Evolutionary conservation across 92 coral and sea anemone species (phyloP).

Genomic region (Zoanthus sociatus): DNA sequence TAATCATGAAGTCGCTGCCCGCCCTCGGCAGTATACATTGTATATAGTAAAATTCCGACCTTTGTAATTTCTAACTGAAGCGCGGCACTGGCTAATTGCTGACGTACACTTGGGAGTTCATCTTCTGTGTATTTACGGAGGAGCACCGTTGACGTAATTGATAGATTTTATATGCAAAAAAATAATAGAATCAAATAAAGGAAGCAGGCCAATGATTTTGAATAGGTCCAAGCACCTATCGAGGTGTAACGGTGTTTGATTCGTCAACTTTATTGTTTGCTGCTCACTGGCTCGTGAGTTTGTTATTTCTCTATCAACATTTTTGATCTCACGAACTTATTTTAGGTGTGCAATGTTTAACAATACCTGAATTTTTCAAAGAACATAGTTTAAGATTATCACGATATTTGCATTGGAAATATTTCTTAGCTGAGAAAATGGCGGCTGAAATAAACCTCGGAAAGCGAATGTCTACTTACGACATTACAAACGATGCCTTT

Average conservation of each 20-base stretch:
- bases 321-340: slow-evolving; percentile 15
- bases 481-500: not conserved
- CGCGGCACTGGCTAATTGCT: no score
- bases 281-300: slow-evolving; percentile 32
- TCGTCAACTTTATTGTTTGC: slow-evolving; percentile 1
- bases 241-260: slow-evolving; percentile 3
- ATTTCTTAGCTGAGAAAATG: slow-evolving; percentile 6
- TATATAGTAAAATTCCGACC: no score
- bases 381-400: not conserved
- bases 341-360: not conserved
- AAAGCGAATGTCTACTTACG: not conserved
- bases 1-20: no score
- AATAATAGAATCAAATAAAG: not conserved
- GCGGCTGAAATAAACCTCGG: slow-evolving; percentile 20
- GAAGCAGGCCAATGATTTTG: not conserved
- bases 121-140: no score
- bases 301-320: not conserved
- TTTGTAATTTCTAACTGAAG: no score
- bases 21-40: no score
- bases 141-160: not conserved
- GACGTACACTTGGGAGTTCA: no score
- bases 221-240: not conserved
- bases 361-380: not conserved
- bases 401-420: not conserved
- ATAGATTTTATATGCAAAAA: not conserved